A percentile compares a stretch with the other conserved stretches of the same genome.
Evolutionary conservation across 2,113 vertebrate species (phyloP).

Genomic region (Melanotaenia duboulayi): DNA sequence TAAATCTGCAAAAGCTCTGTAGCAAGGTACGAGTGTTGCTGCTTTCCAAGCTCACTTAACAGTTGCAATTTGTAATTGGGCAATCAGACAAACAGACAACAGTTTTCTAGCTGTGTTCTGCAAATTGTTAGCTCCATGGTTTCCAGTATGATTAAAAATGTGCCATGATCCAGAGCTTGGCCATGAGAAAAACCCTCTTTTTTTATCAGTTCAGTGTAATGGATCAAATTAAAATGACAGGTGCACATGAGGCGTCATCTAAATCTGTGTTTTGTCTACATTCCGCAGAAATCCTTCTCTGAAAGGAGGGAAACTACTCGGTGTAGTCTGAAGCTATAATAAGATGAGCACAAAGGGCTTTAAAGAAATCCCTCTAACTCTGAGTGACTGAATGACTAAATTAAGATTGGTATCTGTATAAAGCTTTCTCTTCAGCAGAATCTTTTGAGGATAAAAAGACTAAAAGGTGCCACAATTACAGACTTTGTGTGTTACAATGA

Average conservation of each 20-base stretch:
- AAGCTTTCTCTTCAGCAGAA: conserved; percentile 50
- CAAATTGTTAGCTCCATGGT: not conserved
- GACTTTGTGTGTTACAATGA: conserved; percentile 44
- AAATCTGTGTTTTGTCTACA: not conserved
- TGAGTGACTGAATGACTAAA: conserved; percentile 67
- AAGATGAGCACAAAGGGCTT: conserved; percentile 60
- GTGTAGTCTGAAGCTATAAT: conserved; percentile 39
- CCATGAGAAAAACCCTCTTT: not conserved
- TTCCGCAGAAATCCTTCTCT: conserved; percentile 10
- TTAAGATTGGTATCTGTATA: conserved; percentile 75
- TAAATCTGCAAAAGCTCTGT: no score
- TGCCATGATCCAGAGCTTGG: not conserved
- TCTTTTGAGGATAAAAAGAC: conserved; percentile 42
- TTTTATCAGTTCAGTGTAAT: not conserved
- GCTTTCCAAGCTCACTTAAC: not conserved
- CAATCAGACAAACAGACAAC: no score
- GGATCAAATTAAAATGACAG: not conserved
- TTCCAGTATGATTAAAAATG: not conserved
- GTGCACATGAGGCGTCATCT: not conserved
- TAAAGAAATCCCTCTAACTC: conserved; percentile 30
- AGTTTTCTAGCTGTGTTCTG: not conserved
- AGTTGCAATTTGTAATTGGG: not conserved
- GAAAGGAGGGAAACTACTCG: conserved; percentile 33
- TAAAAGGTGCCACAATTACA: conserved; percentile 35
- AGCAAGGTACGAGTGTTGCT: no score